These are phyloP conservation scores for Epistrophe eligans DNA, from an alignment of 2,888 invertebrate species.

Conservation along the genomic window DNA sequence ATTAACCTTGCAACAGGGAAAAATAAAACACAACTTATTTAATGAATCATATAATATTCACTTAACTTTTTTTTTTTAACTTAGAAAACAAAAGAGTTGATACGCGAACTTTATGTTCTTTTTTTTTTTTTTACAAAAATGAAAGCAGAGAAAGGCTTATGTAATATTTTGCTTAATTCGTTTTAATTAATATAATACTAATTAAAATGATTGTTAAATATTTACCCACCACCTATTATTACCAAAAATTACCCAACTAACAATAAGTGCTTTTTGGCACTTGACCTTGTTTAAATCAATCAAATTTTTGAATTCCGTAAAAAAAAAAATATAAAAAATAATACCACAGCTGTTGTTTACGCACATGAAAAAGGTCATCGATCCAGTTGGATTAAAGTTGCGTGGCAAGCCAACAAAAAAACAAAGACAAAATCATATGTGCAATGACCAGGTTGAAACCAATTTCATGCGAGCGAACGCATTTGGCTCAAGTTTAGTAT, in stretches of 20 bases:
- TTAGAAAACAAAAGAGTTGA: slow-evolving; percentile 67
- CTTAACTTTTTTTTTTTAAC: slow-evolving; percentile 1
- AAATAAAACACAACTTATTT: not conserved
- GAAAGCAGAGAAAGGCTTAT: not conserved
- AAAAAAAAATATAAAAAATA: slow-evolving; percentile 8
- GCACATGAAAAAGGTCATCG: slow-evolving; percentile 62
- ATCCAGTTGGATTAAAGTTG: slow-evolving; percentile 48
- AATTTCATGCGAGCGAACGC: slow-evolving; percentile 55
- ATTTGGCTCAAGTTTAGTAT: slow-evolving; percentile 18
- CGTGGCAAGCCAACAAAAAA: slow-evolving; percentile 21
- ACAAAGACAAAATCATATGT: slow-evolving; percentile 2
- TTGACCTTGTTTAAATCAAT: slow-evolving; percentile 59
- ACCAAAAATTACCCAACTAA: not conserved
- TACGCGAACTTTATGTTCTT: slow-evolving; percentile 44
- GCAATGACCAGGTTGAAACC: slow-evolving; percentile 46
- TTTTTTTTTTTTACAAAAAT: not conserved
- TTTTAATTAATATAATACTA: not conserved
- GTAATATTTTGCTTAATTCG: not conserved
- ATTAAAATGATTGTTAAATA: not conserved
- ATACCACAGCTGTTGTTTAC: slow-evolving; percentile 12
- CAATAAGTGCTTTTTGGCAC: slow-evolving; percentile 8
- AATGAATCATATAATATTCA: slow-evolving; percentile 27
- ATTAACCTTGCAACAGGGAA: slow-evolving; percentile 69
- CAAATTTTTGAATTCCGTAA: slow-evolving; percentile 27
- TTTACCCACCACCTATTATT: not conserved